Base-by-base conservation (phyloP, 1,140 invertebrate genomes). In the Sycophaga agraensis region DNA sequence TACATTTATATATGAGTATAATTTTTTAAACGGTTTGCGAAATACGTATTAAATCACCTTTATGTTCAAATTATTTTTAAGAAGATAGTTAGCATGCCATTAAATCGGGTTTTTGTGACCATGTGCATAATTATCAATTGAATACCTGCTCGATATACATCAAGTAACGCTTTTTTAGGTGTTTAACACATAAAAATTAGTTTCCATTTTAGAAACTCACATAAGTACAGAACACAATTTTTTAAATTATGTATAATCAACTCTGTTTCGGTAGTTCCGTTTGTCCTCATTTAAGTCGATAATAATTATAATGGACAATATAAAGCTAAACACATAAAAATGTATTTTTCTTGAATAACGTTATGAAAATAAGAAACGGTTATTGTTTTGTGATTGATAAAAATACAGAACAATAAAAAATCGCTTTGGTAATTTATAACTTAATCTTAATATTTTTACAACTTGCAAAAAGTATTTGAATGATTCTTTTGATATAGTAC, bases 1-100 rank as follows among this genome's bases (percentile, higher is more conserved):
- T 39, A 58, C 22, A 39, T 24, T 21, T 46, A 45, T 45, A 35
- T 46, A 28, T 34, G 31, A 28, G 14, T 40, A 37, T 43, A n/a
- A n/a, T n/a, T n/a, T 42, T 40, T 39, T 1, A 42, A 59, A 53
- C 50, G n/a, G 50, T 54, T 35, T 37, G 31, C 31, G 54, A 60
- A 60, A 59, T 59, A 59, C 59, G 37, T 45, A 43, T 46, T 60
- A n/a, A n/a, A n/a, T n/a, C n/a, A n/a, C n/a, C n/a, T n/a, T n/a
- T n/a, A n/a, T n/a, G n/a, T n/a, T n/a, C 28, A 2, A 22, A 39
- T 50, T 9, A 49, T 46, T 46, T 24, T 40, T 7, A 16, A 24
- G 42, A 57, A 45, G 14, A 57, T 21, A 57, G 24, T 42, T 21
- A 24, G 34, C 43, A 28, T 48, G 16, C 22, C 35, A 45, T 54